Evolutionary conservation across 2,888 invertebrate genomes (phyloP).

Genomic region (Xestoiulus laeticollis): DNA sequence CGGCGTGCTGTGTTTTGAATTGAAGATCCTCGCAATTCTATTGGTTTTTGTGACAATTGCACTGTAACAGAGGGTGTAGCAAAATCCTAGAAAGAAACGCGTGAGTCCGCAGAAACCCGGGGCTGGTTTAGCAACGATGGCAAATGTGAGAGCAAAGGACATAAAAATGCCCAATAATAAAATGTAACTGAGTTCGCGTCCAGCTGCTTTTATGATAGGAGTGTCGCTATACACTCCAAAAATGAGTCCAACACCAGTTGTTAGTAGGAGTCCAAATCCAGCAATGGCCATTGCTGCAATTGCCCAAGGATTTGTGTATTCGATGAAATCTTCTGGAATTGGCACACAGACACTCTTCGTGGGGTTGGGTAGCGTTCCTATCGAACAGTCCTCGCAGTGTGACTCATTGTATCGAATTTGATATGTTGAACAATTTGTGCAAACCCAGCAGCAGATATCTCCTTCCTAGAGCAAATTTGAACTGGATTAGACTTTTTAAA

Average conservation of each 20-base stretch:
- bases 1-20: conserved; percentile 61
- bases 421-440: conserved; percentile 66
- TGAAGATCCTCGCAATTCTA: conserved; percentile 70
- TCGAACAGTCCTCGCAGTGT: conserved; percentile 66
- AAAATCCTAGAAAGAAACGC: conserved; percentile 68
- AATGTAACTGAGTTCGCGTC: conserved; percentile 68
- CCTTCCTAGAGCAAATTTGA: conserved; percentile 60
- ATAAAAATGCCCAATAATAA: conserved; percentile 67
- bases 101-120: conserved; percentile 66
- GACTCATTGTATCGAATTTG: conserved; percentile 65
- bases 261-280: conserved; percentile 63
- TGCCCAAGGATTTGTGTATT: conserved; percentile 67
- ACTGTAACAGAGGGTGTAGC: conserved; percentile 69
- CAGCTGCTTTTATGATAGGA: conserved; percentile 70
- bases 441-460: conserved; percentile 69
- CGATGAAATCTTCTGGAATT: conserved; percentile 67
- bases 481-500: background rate
- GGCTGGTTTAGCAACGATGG: conserved; percentile 68
- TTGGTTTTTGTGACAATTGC: conserved; percentile 70
- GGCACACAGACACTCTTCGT: conserved; percentile 64
- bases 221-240: conserved; percentile 68
- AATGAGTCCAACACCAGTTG: conserved; percentile 65
- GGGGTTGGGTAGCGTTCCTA: conserved; percentile 63
- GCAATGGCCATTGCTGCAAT: conserved; percentile 64
- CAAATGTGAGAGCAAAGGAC: conserved; percentile 68